Evolutionary conservation across 2,797 vertebrate genomes (phyloP).

Genomic region (Sebastes hubbsi): DNA sequence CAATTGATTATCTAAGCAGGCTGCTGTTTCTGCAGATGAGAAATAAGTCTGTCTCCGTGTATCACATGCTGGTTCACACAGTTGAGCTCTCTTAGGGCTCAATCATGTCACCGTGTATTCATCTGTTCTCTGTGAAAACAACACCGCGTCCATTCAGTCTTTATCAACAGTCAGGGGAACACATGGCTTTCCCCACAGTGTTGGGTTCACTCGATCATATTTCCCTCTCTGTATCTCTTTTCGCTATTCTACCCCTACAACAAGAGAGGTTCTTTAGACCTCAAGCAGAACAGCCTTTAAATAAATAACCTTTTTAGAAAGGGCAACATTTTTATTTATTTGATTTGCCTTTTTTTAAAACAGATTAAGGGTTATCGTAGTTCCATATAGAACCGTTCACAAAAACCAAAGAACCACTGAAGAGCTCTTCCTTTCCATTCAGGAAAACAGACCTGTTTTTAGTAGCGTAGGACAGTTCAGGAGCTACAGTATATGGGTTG

Average conservation of each 20-base stretch:
- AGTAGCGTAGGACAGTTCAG: not conserved
- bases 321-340: constrained; percentile 5
- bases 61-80: constrained; percentile 57
- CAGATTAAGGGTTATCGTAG: not conserved
- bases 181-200: constrained; percentile 46
- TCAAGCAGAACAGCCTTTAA: not conserved
- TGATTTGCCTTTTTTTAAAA: not conserved
- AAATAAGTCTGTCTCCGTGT: constrained; percentile 29
- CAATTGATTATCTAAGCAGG: not conserved
- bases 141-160: constrained; percentile 61
- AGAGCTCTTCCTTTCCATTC: not conserved
- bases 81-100: constrained; percentile 12
- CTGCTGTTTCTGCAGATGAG: constrained; percentile 31
- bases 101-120: constrained; percentile 49
- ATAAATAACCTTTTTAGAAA: not conserved
- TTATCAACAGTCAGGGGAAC: constrained; percentile 61
- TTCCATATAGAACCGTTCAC: not conserved
- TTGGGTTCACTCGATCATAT: constrained; percentile 17
- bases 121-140: constrained; percentile 45
- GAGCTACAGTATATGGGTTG: constrained; percentile 5
- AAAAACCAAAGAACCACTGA: not conserved
- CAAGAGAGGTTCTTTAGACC: not conserved
- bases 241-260: not conserved
- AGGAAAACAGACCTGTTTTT: constrained; percentile 12
- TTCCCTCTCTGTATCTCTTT: constrained; percentile 25